These are phyloP conservation scores for Siderastrea radians DNA, from an alignment of 92 coral and sea anemone genomes.

Conservation along the genomic window DNA sequence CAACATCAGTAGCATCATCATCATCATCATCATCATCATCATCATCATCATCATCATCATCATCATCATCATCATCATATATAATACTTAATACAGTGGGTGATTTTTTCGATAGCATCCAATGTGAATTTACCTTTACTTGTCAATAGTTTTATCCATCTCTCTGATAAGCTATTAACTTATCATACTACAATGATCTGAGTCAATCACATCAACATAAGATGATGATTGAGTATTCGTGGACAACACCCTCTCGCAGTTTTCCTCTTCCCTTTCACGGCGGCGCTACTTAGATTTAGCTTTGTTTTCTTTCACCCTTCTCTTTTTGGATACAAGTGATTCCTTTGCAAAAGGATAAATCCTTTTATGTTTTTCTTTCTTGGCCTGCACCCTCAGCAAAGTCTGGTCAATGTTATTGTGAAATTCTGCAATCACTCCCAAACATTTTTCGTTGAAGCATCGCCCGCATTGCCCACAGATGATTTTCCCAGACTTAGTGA, in stretches of 20 bases:
- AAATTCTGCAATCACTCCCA: conserved; percentile 37
- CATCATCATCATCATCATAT: conserved; percentile 40
- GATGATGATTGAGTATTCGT: conserved; percentile 25
- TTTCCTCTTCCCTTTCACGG: conserved; percentile 16
- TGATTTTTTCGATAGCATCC: conserved; percentile 54
- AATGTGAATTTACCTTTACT: conserved; percentile 36
- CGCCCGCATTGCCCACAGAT: conserved; percentile 51
- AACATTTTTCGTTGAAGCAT: conserved; percentile 2
- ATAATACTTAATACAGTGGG: conserved; percentile 35
- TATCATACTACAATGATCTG: conserved; percentile 48
- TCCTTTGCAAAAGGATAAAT: background rate
- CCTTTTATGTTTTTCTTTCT: conserved; percentile 64
- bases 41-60: too few relatives aligned
- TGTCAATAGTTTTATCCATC: conserved; percentile 44
- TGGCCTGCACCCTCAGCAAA: conserved; percentile 27
- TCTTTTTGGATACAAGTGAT: conserved; percentile 35
- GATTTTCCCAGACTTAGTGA: conserved; percentile 53
- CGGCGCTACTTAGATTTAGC: conserved; percentile 48
- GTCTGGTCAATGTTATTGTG: conserved; percentile 37
- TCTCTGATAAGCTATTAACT: conserved; percentile 50
- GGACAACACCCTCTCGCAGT: conserved; percentile 23
- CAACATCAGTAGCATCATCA: too few relatives aligned
- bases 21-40: conserved; percentile 14
- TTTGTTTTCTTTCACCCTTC: conserved; percentile 60
- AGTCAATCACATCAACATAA: conserved; percentile 47